A percentile compares a stretch with the other conserved stretches of the same genome.
Evolutionary conservation across 2,888 invertebrate species (phyloP).

Genomic region (Nezara viridula): DNA sequence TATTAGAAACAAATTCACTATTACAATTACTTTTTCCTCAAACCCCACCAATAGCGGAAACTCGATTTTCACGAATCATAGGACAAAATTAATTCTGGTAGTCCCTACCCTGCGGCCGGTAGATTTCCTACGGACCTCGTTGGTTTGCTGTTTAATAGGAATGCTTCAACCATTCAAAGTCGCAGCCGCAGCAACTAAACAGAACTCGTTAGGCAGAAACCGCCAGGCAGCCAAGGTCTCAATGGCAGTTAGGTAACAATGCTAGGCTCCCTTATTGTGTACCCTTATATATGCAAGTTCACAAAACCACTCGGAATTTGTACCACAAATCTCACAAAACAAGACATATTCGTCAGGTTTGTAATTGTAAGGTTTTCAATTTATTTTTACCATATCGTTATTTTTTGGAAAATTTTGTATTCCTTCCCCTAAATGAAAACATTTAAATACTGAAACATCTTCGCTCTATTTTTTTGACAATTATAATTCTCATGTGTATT

Average conservation of each 20-base stretch:
- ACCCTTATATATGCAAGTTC: neutral
- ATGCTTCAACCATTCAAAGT: neutral
- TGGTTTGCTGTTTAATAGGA: neutral
- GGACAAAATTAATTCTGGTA: neutral
- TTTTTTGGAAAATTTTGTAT: too few relatives aligned
- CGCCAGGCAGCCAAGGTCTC: neutral
- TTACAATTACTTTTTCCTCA: too few relatives aligned
- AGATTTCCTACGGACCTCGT: neutral
- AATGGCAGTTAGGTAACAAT: neutral
- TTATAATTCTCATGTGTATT: too few relatives aligned
- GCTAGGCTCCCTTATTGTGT: neutral
- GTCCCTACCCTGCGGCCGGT: neutral
- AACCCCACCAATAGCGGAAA: neutral
- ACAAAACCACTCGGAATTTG: too few relatives aligned
- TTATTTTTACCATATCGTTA: too few relatives aligned
- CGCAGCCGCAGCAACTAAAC: neutral
- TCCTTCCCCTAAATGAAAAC: too few relatives aligned
- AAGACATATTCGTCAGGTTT: too few relatives aligned
- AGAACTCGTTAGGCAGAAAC: constrained; percentile 12
- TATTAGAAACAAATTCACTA: too few relatives aligned
- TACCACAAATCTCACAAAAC: neutral
- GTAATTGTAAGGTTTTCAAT: too few relatives aligned
- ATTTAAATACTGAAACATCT: too few relatives aligned
- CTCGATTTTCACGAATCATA: neutral
- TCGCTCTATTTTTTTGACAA: too few relatives aligned